Conservation (phyloP, 2,797 vertebrate species). For the Lacerta viridis region DNA sequence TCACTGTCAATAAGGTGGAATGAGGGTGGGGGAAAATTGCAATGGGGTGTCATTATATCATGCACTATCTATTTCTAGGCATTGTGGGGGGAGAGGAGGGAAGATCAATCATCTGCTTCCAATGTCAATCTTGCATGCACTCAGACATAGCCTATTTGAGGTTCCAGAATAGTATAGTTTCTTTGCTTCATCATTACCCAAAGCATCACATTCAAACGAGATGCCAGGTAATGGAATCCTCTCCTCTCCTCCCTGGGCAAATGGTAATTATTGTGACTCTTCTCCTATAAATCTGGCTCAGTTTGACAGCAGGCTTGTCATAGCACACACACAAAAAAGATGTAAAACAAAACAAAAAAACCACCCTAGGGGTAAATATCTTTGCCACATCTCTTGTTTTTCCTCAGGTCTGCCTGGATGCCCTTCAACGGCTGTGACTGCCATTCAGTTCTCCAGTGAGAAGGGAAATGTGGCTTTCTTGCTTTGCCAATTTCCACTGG, state of each 20-base stretch:
- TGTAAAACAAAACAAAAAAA: neutral
- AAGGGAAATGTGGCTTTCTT: slow-evolving; percentile 9
- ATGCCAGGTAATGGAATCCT: slow-evolving; percentile 27
- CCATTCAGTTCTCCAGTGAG: neutral
- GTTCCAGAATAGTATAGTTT: slow-evolving; percentile 30
- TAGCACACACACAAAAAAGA: slow-evolving; percentile 24
- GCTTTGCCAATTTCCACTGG: slow-evolving; percentile 8
- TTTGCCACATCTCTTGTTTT: slow-evolving; percentile 20
- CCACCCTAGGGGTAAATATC: neutral
- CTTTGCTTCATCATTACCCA: slow-evolving; percentile 46
- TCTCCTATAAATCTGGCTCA: slow-evolving; percentile 1
- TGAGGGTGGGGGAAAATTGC: neutral
- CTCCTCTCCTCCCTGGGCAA: neutral
- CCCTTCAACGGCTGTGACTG: slow-evolving; percentile 29
- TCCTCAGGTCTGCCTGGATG: neutral
- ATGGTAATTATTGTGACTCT: slow-evolving; percentile 7
- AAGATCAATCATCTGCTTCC: neutral
- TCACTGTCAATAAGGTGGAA: neutral
- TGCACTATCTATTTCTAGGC: neutral
- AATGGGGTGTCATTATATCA: neutral
- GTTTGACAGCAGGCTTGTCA: slow-evolving; percentile 48
- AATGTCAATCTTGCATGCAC: neutral
- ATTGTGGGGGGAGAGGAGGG: neutral
- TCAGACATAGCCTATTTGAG: no score
- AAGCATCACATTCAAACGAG: slow-evolving; percentile 27